These are phyloP conservation scores for Pachycephala philippinensis DNA, from an alignment of 2,113 vertebrate species.

Conservation along the genomic window DNA sequence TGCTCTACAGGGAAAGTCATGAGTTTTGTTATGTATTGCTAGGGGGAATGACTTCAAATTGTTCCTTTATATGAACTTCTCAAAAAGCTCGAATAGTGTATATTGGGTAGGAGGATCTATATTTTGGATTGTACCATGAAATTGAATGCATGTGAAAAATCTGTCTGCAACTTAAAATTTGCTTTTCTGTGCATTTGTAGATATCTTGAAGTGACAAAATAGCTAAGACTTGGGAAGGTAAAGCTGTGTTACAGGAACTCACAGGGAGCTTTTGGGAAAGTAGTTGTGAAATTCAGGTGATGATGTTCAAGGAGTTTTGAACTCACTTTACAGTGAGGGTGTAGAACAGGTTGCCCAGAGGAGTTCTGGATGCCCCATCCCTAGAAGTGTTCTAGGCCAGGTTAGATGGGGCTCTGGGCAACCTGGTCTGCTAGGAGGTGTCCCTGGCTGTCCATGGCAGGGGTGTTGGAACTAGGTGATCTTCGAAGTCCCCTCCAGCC, in stretches of 20 bases:
- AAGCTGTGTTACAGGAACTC: neutral
- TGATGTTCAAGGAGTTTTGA: neutral
- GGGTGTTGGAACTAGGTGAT: neutral
- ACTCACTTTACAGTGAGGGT: neutral
- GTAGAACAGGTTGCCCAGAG: neutral
- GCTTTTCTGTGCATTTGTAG: neutral
- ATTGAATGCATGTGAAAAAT: neutral
- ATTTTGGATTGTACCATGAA: slow-evolving; percentile 47
- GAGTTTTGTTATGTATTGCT: slow-evolving; percentile 47
- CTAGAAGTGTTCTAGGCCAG: neutral
- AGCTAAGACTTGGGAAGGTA: neutral
- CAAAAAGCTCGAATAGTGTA: slow-evolving; percentile 9
- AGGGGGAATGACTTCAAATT: slow-evolving; percentile 38
- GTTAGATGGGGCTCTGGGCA: neutral
- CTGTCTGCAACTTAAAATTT: neutral
- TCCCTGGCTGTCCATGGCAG: neutral
- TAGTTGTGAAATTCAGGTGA: neutral
- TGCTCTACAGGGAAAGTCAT: neutral
- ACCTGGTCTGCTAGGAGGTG: neutral
- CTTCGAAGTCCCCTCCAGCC: neutral
- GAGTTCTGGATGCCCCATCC: neutral
- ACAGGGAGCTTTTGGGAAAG: neutral
- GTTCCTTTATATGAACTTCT: slow-evolving; percentile 28
- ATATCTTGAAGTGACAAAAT: neutral
- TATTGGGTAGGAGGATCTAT: slow-evolving; percentile 42